A percentile compares a stretch with the other conserved stretches of the same genome.
Conservation (phyloP, 37 sponge, comb jelly and placozoan genomes). For the Oopsacas minuta region DNA sequence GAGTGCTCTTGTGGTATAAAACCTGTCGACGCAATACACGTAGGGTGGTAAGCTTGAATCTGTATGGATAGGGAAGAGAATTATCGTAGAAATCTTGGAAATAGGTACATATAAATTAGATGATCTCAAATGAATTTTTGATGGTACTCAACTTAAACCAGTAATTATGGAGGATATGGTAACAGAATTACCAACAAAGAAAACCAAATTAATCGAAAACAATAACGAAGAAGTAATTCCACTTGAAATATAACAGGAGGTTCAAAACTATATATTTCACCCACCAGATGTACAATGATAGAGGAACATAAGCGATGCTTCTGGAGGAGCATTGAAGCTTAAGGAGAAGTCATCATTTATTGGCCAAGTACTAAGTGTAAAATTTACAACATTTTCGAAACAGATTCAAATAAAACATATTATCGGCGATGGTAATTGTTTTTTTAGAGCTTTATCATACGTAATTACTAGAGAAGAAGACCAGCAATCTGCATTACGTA, state of each 20-base stretch:
- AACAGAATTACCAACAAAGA: background rate
- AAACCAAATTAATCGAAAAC: background rate
- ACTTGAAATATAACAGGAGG: background rate
- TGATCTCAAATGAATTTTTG: background rate
- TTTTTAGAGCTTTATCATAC: too few relatives aligned
- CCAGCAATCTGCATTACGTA: background rate
- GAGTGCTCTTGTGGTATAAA: background rate
- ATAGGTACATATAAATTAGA: background rate
- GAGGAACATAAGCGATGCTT: background rate
- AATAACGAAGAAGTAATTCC: too few relatives aligned
- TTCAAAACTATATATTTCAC: background rate
- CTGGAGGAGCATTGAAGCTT: too few relatives aligned
- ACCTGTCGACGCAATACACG: background rate
- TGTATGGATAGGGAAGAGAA: too few relatives aligned
- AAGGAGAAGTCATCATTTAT: too few relatives aligned
- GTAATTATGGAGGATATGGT: background rate
- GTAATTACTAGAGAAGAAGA: too few relatives aligned
- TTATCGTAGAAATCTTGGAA: too few relatives aligned
- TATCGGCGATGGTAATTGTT: background rate
- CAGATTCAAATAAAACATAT: background rate
- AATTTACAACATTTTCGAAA: too few relatives aligned
- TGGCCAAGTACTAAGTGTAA: too few relatives aligned
- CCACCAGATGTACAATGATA: background rate
- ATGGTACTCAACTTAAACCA: background rate
- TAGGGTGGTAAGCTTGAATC: background rate